Evolutionary conservation across 2,888 invertebrate species (phyloP).

Genomic region (Urechis unicinctus): DNA sequence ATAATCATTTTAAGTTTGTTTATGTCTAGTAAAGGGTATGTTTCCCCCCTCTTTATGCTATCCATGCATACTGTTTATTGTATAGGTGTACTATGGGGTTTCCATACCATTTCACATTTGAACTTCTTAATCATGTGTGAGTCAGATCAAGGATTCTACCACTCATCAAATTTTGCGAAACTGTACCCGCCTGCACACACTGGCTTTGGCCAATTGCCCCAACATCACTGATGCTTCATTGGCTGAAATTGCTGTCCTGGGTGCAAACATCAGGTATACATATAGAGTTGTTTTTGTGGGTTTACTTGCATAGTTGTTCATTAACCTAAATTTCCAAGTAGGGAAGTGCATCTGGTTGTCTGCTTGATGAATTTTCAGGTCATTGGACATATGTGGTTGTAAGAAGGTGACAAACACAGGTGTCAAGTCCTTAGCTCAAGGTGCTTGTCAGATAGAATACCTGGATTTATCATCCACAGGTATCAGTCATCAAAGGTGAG

Average conservation of each 20-base stretch:
- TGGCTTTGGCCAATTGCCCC: constrained; percentile 43
- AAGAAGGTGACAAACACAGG: constrained; percentile 35
- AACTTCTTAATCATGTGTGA: neutral
- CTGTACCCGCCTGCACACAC: constrained; percentile 33
- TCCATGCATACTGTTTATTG: neutral
- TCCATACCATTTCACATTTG: too few species aligned
- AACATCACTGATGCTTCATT: constrained; percentile 38
- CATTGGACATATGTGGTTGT: constrained; percentile 34
- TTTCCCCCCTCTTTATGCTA: neutral
- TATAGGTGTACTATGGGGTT: too few species aligned
- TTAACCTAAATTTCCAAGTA: neutral
- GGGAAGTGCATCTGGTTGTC: neutral
- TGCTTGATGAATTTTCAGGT: constrained; percentile 9
- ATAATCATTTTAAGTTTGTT: neutral
- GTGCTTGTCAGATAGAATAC: constrained; percentile 33
- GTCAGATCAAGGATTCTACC: constrained; percentile 20
- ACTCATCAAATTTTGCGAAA: constrained; percentile 37
- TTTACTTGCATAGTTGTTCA: neutral
- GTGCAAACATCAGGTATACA: constrained; percentile 32
- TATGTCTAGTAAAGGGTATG: neutral
- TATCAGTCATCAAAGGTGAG: constrained; percentile 13
- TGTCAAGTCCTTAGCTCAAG: constrained; percentile 33
- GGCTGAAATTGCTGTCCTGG: constrained; percentile 37
- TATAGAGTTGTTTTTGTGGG: neutral
- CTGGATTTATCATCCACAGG: constrained; percentile 43